Evolutionary conservation across 2,797 vertebrate genomes (phyloP), one percentile per base, ranked within the genome.

Genomic region (Gymnocypris eckloni): DNA sequence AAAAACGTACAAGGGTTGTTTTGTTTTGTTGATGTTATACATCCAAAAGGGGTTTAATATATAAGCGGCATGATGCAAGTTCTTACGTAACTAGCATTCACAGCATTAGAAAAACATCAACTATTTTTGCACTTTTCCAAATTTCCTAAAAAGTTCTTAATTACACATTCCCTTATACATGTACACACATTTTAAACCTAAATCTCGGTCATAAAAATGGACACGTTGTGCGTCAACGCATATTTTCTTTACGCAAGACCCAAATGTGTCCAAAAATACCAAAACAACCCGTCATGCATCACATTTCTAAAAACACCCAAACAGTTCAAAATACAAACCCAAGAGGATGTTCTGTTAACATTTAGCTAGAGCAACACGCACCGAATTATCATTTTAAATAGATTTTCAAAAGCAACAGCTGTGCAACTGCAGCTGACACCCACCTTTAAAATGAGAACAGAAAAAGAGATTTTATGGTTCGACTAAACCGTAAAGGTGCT

Each of bases 381-480:
- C 25, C n/a, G 41, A 64, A 75, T 75, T 20, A 37, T 50, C 12
- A 37, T 83, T 83, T 75, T 16, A 66, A 83, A n/a, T 13, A 66
- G 28, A 76, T 25, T 76, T 83, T 39, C 11, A 37, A 83, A 33
- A 76, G 12, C 7, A 75, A 64, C 61, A 56, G 52, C 25, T 59
- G 13, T 25, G 66, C 39, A 59, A 33, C 64, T 41, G 43, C n/a
- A 84, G n/a, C 64, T 59, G 83, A 71, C 83, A 71, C 48, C 48
- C 54, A 37, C 52, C 28, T 69, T 45, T 67, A 43, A 54, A 67
- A 52, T n/a, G 37, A 84, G 59, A 70, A 79, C 61, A 37, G 20
- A n/a, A n/a, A n/a, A n/a, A n/a, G n/a, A n/a, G n/a, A n/a, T n/a
- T n/a, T n/a, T n/a, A n/a, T n/a, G n/a, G n/a, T n/a, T n/a, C n/a